A percentile compares a stretch with the other conserved stretches of the same genome.
Evolutionary conservation across 2,113 vertebrate genomes (phyloP).

Genomic region (Corapipo altera): DNA sequence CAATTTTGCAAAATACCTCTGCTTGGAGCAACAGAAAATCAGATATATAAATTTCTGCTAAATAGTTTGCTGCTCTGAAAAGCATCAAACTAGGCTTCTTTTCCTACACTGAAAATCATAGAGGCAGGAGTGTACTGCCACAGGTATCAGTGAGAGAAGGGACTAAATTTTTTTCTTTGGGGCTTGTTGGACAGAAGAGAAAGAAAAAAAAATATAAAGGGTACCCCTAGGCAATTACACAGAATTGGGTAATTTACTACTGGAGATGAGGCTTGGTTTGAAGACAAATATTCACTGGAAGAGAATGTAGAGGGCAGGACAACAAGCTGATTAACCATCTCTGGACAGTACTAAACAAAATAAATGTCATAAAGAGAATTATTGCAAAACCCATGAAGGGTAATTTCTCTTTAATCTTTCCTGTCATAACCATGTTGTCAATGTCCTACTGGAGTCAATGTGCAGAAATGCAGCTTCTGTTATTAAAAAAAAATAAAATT

Average conservation of each 20-base stretch:
- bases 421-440: not conserved
- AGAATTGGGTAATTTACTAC: not conserved
- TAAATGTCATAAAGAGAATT: not conserved
- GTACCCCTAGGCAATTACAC: not conserved
- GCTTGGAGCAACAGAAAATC: not conserved
- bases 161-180: not conserved
- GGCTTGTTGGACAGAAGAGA: not conserved
- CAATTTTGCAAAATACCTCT: not conserved
- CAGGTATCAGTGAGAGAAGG: not conserved
- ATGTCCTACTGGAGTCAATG: not conserved
- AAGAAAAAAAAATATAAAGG: not conserved
- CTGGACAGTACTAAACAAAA: not conserved
- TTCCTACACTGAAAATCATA: not conserved
- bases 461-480: not conserved
- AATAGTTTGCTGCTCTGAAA: not conserved
- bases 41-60: not conserved
- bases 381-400: not conserved
- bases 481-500: not conserved
- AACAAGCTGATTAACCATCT: not conserved
- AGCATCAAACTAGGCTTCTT: not conserved
- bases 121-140: not conserved
- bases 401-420: not conserved
- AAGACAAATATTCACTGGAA: not conserved
- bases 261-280: not conserved
- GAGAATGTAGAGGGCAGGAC: not conserved